Percentiles rank a stretch among this genome's conserved stretches.
Conservation (phyloP, 2,113 vertebrate genomes). For the Cheirogaleus medius region DNA sequence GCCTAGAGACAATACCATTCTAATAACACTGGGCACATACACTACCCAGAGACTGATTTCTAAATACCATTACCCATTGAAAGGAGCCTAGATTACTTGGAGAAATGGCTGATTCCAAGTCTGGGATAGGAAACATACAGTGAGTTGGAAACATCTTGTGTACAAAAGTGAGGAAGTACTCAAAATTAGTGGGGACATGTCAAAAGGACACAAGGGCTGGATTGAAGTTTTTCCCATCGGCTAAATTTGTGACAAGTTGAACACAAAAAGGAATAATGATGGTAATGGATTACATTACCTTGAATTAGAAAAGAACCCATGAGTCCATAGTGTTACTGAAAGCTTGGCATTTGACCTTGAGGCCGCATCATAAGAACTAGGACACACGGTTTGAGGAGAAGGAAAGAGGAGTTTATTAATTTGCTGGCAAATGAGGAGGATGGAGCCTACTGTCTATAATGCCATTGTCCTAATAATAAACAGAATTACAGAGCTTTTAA, state of each 20-base stretch:
- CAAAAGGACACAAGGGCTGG: background rate
- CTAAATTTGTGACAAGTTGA: background rate
- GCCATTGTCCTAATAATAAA: no score
- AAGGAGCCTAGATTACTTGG: background rate
- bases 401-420: no score
- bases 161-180: background rate
- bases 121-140: background rate
- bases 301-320: background rate
- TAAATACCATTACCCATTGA: background rate
- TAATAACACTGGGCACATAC: background rate
- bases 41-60: background rate
- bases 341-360: no score
- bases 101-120: background rate
- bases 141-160: background rate
- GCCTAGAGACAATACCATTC: background rate
- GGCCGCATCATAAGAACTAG: no score
- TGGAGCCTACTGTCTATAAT: no score
- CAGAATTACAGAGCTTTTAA: no score
- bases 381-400: no score
- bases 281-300: no score
- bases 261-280: constrained; percentile 1
- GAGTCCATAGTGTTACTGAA: background rate
- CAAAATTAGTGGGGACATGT: background rate
- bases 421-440: no score
- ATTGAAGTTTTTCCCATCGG: background rate